Evolutionary conservation across 2,113 vertebrate species (phyloP).

Genomic region (Platysternon megacephalum): DNA sequence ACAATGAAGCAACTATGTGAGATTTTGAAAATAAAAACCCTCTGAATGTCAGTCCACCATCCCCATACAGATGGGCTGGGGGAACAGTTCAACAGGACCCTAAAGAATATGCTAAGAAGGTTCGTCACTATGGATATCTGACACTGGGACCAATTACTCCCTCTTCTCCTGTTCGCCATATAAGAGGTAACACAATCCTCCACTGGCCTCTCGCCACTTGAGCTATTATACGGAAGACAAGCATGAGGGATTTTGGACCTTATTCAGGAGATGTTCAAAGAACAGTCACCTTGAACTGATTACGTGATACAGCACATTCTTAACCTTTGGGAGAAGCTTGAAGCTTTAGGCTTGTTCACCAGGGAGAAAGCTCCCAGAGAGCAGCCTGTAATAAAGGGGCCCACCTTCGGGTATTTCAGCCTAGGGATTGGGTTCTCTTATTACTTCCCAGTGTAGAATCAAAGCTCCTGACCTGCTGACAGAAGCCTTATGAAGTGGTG

Average conservation of each 20-base stretch:
- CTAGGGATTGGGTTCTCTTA: not conserved
- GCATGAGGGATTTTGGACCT: not conserved
- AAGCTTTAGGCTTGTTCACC: not conserved
- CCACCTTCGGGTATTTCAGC: not conserved
- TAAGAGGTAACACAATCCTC: not conserved
- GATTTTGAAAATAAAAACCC: not conserved
- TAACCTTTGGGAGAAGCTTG: not conserved
- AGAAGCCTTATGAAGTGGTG: too few species aligned
- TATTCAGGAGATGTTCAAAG: not conserved
- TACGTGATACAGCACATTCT: not conserved
- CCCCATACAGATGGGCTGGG: not conserved
- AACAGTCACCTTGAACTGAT: not conserved
- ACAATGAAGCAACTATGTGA: not conserved
- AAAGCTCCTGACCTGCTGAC: too few species aligned
- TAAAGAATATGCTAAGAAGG: not conserved
- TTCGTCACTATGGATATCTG: not conserved
- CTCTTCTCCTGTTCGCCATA: not conserved
- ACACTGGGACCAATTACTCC: not conserved
- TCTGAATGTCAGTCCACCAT: not conserved
- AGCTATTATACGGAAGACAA: not conserved
- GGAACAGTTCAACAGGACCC: not conserved
- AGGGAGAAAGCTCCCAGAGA: not conserved
- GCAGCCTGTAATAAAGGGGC: not conserved
- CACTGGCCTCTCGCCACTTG: not conserved
- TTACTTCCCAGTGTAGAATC: too few species aligned